phyloP scores from a whole-genome alignment of 2,113 vertebrate genomes.

The Pandion haliaetus region DNA sequence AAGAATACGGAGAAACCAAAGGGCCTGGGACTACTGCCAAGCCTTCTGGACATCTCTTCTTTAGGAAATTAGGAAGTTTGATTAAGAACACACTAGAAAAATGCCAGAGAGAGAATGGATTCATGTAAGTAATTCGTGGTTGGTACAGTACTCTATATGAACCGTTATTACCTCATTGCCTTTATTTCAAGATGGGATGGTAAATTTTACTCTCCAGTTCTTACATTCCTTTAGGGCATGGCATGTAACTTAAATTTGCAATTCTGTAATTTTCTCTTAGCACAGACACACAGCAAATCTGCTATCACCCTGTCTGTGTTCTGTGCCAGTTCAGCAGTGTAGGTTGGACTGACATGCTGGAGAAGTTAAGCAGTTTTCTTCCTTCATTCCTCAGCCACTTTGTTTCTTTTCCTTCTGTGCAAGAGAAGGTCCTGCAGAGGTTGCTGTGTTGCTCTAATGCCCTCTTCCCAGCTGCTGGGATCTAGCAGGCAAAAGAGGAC shows the following conservation, averaged over 20 bases:
- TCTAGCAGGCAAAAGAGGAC: background rate
- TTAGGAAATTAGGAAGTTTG: slow-evolving; percentile 87
- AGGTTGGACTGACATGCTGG: background rate
- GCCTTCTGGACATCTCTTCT: slow-evolving; percentile 96
- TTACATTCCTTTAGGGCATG: background rate
- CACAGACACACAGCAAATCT: too few relatives aligned
- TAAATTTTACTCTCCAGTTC: background rate
- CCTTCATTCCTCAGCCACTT: background rate
- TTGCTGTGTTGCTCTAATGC: background rate
- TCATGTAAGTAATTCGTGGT: slow-evolving; percentile 86
- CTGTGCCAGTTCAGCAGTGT: background rate
- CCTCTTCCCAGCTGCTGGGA: background rate
- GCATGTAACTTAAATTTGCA: background rate
- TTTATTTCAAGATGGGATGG: background rate
- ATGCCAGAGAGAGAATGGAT: slow-evolving; percentile 96
- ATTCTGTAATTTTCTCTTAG: background rate
- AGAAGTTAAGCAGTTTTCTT: background rate
- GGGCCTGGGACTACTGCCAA: slow-evolving; percentile 93
- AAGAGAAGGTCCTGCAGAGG: background rate
- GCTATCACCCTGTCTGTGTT: background rate
- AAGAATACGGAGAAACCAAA: slow-evolving; percentile 96
- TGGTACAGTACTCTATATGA: background rate
- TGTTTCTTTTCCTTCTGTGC: background rate
- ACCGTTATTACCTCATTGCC: background rate
- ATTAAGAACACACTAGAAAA: slow-evolving; percentile 94